Evolutionary conservation across 2,888 invertebrate genomes (phyloP).

Genomic region (Copidosoma aretas): DNA sequence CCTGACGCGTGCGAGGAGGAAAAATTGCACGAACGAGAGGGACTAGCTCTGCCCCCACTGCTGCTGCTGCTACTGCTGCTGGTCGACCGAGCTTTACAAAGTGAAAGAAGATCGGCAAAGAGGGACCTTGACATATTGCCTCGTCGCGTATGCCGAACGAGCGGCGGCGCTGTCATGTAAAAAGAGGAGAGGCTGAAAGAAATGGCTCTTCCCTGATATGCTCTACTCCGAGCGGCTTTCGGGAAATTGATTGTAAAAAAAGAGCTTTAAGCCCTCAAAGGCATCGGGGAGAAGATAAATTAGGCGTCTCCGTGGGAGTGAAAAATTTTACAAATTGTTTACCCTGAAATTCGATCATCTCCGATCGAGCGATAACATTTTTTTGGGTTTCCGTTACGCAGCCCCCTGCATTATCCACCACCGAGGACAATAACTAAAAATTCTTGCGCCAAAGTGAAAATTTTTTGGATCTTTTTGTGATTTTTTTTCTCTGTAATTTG

Average conservation of each 20-base stretch:
- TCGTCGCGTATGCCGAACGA: constrained; percentile 30
- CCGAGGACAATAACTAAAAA: not conserved
- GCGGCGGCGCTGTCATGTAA: constrained; percentile 22
- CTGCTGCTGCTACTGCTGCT: too few relatives aligned
- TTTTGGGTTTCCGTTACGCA: not conserved
- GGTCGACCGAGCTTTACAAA: constrained; percentile 24
- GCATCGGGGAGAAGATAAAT: constrained; percentile 23
- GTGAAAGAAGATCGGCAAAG: constrained; percentile 32
- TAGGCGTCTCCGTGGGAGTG: constrained; percentile 12
- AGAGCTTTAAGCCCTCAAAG: constrained; percentile 16
- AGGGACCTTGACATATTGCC: constrained; percentile 36
- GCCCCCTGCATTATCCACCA: not conserved
- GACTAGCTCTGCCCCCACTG: too few relatives aligned
- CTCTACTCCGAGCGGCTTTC: constrained; percentile 11
- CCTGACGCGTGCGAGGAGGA: not conserved
- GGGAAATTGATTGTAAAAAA: constrained; percentile 31
- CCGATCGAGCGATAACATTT: not conserved
- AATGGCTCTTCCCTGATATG: not conserved
- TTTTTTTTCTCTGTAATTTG: not conserved
- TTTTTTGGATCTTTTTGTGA: too few relatives aligned
- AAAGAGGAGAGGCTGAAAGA: not conserved
- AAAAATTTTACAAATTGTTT: constrained; percentile 33
- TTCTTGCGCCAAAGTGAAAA: not conserved
- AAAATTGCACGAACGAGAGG: constrained; percentile 1
- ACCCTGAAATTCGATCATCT: constrained; percentile 14